Percentiles rank a stretch among this genome's conserved stretches.
Conservation (phyloP, 30 jellyfish, hydroid and myxozoan species). For the Phacellophora camtschatica region DNA sequence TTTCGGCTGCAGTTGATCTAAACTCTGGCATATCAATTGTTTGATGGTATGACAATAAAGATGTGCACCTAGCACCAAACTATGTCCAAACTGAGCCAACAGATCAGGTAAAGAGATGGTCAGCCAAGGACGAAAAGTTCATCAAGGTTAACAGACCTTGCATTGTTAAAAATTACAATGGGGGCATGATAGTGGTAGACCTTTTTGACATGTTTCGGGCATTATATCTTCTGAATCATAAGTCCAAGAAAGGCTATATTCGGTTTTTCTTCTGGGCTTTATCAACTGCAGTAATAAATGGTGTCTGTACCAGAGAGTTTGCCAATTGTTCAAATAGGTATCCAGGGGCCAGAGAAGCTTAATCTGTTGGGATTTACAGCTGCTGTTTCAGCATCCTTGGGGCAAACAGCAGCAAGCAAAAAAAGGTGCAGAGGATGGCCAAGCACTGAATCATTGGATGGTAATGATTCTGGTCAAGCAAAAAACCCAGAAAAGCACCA, state of each 20-base stretch:
- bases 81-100: constrained; percentile 39
- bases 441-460: background rate
- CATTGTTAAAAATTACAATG: constrained; percentile 25
- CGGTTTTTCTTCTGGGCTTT: constrained; percentile 26
- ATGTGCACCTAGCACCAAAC: constrained; percentile 47
- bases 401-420: no score
- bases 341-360: constrained; percentile 8
- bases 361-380: constrained; percentile 37
- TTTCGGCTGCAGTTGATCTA: constrained; percentile 42
- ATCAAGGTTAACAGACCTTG: constrained; percentile 37
- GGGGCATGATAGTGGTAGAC: constrained; percentile 63
- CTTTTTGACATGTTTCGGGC: constrained; percentile 49
- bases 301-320: constrained; percentile 17
- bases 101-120: constrained; percentile 38
- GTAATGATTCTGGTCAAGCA: no score
- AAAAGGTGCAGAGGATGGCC: constrained; percentile 47
- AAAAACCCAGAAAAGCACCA: constrained; percentile 40
- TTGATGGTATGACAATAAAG: constrained; percentile 46
- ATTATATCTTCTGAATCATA: constrained; percentile 48
- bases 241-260: constrained; percentile 37
- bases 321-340: background rate
- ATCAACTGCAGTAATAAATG: constrained; percentile 35
- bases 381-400: constrained; percentile 17
- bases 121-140: background rate
- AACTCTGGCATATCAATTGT: constrained; percentile 48